Evolutionary conservation across 2,888 invertebrate species (phyloP).

Genomic region (Hirtodrosophila cameraria): DNA sequence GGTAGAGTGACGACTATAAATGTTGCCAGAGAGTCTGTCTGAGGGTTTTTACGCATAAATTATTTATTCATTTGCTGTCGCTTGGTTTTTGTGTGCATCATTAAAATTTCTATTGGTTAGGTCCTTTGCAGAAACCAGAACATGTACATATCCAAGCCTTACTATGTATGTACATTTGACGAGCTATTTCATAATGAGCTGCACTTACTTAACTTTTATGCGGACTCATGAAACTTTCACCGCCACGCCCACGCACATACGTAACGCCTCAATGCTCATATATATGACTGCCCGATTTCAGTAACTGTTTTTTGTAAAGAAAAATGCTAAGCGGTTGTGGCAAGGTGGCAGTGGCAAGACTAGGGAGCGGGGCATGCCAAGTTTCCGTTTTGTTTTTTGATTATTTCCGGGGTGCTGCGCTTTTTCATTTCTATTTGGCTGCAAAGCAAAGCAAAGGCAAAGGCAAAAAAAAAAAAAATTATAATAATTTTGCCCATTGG

Average conservation of each 20-base stretch:
- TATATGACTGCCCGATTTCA: conserved; percentile 30
- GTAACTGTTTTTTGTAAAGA: conserved; percentile 30
- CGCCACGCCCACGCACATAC: conserved; percentile 14
- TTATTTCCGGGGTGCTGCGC: conserved; percentile 61
- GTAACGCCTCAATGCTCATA: conserved; percentile 12
- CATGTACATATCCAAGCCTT: conserved; percentile 1
- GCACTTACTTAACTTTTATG: conserved; percentile 35
- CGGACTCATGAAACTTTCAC: conserved; percentile 20
- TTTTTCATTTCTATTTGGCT: conserved; percentile 48
- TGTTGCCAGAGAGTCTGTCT: conserved; percentile 26
- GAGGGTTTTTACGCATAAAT: conserved; percentile 64
- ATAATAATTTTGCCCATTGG: conserved; percentile 56
- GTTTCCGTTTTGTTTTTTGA: conserved; percentile 54
- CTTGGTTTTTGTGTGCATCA: conserved; percentile 60
- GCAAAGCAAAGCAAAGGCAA: conserved; percentile 14
- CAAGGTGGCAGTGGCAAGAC: not conserved
- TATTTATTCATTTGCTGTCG: conserved; percentile 77
- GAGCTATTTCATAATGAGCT: conserved; percentile 59
- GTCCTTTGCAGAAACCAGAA: not conserved
- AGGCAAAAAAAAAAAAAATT: conserved; percentile 32
- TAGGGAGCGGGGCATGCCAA: conserved; percentile 14
- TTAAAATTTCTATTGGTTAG: conserved; percentile 56
- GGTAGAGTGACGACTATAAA: conserved; percentile 53
- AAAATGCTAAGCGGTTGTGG: conserved; percentile 23
- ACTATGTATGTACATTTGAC: conserved; percentile 5